Evolutionary conservation across 2,888 invertebrate genomes (phyloP).

Genomic region (Chrysopilus asiliformis): DNA sequence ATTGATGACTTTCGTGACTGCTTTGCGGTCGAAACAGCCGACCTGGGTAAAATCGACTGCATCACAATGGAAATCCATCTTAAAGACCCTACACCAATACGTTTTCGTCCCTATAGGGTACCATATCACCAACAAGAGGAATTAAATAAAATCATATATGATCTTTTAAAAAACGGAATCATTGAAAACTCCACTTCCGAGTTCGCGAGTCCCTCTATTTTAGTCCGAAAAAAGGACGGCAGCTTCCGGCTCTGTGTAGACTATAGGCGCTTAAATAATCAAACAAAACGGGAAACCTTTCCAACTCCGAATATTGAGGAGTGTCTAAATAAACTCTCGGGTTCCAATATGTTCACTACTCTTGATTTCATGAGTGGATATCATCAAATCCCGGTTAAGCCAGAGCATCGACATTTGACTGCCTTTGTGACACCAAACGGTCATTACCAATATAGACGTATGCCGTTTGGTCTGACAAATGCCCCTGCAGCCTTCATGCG

Average conservation of each 20-base stretch:
- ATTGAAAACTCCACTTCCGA: constrained; percentile 17
- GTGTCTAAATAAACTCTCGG: constrained; percentile 5
- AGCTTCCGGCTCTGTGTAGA: constrained; percentile 14
- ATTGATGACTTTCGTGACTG: too few relatives aligned
- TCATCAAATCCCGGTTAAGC: constrained; percentile 18
- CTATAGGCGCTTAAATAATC: constrained; percentile 19
- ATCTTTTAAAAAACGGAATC: constrained; percentile 4
- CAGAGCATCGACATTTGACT: constrained; percentile 14
- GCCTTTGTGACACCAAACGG: constrained; percentile 17
- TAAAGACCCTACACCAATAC: not conserved
- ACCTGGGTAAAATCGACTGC: too few relatives aligned
- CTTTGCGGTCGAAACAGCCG: too few relatives aligned
- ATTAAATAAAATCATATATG: constrained; percentile 2
- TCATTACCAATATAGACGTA: constrained; percentile 15
- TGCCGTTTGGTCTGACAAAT: constrained; percentile 26
- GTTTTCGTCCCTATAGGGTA: constrained; percentile 3
- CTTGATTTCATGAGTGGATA: too few relatives aligned
- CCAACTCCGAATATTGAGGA: constrained; percentile 19
- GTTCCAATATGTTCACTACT: constrained; percentile 11
- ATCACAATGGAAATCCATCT: not conserved
- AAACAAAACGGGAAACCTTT: constrained; percentile 16
- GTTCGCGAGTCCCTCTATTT: constrained; percentile 21
- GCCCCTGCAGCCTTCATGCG: constrained; percentile 22
- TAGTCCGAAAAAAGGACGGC: constrained; percentile 17
- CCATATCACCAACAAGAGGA: constrained; percentile 4